Conservation (phyloP, 64 coral and sea anemone species). For the Pocillopora verrucosa region DNA sequence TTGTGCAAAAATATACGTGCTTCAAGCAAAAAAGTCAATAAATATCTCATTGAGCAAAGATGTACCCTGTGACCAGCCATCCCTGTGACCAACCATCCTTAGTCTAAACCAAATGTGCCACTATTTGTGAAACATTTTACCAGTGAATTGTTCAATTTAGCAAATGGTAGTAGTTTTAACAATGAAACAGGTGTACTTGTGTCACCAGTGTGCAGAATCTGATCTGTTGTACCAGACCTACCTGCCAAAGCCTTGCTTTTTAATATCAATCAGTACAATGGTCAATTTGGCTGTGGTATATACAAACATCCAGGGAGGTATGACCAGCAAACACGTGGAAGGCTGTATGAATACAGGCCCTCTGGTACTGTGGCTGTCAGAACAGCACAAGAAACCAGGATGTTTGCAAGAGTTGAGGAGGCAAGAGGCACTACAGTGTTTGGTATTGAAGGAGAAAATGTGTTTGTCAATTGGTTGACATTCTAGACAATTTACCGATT, state of each 20-base stretch:
- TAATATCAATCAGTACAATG: slow-evolving; percentile 64
- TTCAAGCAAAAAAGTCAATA: no score
- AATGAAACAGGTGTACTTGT: no score
- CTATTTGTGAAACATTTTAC: no score
- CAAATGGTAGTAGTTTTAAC: no score
- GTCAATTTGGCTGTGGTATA: slow-evolving; percentile 49
- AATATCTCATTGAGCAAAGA: no score
- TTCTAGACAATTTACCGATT: slow-evolving; percentile 60
- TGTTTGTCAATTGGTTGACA: slow-evolving; percentile 27
- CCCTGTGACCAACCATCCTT: no score
- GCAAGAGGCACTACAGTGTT: not conserved
- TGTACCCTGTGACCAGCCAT: no score
- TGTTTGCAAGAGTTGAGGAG: not conserved
- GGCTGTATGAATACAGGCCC: slow-evolving; percentile 38
- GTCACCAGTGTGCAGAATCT: slow-evolving; percentile 3
- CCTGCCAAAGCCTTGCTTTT: slow-evolving; percentile 49
- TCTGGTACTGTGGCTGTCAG: no score
- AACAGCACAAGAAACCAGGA: not conserved
- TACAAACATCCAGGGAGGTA: slow-evolving; percentile 52
- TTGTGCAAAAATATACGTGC: no score
- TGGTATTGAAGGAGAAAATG: slow-evolving; percentile 46
- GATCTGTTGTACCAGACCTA: slow-evolving; percentile 47
- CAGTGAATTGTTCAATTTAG: no score
- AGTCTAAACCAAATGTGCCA: no score
- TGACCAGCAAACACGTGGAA: not conserved